phyloP scores from a whole-genome alignment of 2,113 vertebrate species.

The Laticauda laticaudata region DNA sequence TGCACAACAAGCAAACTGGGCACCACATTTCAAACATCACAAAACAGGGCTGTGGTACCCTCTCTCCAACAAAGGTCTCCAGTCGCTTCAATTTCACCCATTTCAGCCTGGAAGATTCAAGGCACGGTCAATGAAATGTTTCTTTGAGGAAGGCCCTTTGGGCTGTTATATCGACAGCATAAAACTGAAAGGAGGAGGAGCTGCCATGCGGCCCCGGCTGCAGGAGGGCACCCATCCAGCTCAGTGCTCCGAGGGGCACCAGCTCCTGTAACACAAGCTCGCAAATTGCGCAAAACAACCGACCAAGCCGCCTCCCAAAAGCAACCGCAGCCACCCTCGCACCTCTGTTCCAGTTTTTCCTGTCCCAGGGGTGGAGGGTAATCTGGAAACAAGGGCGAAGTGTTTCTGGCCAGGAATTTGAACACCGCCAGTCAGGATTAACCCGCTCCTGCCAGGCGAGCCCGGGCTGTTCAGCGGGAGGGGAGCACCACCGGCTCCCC shows the following conservation, averaged over 20 bases:
- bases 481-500: neutral
- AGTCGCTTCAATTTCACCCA: neutral
- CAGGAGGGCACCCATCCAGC: neutral
- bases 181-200: neutral
- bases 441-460: too few species aligned
- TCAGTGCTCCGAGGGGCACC: neutral
- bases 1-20: neutral
- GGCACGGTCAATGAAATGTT: neutral
- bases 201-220: neutral
- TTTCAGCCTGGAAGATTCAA: neutral
- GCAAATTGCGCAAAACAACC: neutral
- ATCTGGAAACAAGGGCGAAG: neutral
- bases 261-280: neutral
- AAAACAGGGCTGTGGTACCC: neutral
- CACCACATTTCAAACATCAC: neutral
- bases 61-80: neutral
- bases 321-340: neutral
- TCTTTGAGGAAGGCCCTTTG: neutral
- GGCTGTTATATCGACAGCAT: neutral
- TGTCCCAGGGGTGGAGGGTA: neutral
- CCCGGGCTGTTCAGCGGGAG: neutral
- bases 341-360: constrained; percentile 9
- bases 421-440: neutral
- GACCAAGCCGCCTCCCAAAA: neutral
- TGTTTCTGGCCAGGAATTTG: neutral